Evolutionary conservation across 2,888 invertebrate genomes (phyloP).

Genomic region (Tachystola acroxantha): DNA sequence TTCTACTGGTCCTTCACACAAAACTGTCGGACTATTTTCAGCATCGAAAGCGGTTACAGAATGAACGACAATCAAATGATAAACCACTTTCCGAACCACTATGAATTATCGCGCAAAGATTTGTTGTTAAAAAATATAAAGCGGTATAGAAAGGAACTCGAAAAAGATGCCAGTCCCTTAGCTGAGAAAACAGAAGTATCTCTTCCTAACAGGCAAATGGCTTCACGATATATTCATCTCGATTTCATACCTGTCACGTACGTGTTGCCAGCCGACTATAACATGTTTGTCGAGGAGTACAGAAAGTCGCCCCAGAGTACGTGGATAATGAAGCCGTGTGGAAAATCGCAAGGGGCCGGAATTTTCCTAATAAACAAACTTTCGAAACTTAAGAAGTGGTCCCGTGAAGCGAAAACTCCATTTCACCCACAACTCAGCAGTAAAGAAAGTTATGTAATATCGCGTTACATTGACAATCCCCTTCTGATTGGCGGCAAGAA

Average conservation of each 20-base stretch:
- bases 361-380: slow-evolving; percentile 97
- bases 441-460: slow-evolving; percentile 97
- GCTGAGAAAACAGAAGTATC: slow-evolving; percentile 83
- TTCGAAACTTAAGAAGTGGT: slow-evolving; percentile 95
- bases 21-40: slow-evolving; percentile 94
- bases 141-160: slow-evolving; percentile 93
- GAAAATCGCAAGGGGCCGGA: slow-evolving; percentile 94
- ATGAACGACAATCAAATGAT: slow-evolving; percentile 96
- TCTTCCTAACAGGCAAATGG: slow-evolving; percentile 79
- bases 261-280: slow-evolving; percentile 96
- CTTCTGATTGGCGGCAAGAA: slow-evolving; percentile 97
- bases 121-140: slow-evolving; percentile 97
- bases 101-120: slow-evolving; percentile 84
- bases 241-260: slow-evolving; percentile 97
- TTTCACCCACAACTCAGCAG: slow-evolving; percentile 88
- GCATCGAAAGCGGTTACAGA: slow-evolving; percentile 93
- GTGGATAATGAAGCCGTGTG: slow-evolving; percentile 99
- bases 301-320: slow-evolving; percentile 95
- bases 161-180: slow-evolving; percentile 90
- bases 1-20: slow-evolving; percentile 96
- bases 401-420: slow-evolving; percentile 89
- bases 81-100: slow-evolving; percentile 98
- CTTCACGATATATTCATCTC: slow-evolving; percentile 85
- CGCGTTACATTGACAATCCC: slow-evolving; percentile 96
- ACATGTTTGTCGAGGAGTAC: slow-evolving; percentile 97